Evolutionary conservation across 2,797 vertebrate genomes (phyloP).

Genomic region (Enoplosus armatus): DNA sequence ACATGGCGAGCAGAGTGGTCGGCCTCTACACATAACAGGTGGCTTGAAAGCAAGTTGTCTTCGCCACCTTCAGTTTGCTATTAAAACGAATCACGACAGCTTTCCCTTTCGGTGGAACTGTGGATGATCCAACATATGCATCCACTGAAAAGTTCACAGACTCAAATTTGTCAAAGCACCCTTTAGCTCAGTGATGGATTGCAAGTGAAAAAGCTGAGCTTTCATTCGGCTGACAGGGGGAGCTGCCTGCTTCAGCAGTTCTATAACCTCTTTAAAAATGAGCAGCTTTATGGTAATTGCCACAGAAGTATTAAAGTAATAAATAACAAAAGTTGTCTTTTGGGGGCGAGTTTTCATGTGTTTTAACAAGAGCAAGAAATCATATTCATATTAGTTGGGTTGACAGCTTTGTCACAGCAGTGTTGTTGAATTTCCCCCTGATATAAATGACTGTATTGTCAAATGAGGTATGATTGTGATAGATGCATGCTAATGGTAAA

Average conservation of each 20-base stretch:
- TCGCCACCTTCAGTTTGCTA: slow-evolving; percentile 22
- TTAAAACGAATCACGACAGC: slow-evolving; percentile 27
- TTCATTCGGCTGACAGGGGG: slow-evolving; percentile 61
- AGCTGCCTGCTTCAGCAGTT: slow-evolving; percentile 74
- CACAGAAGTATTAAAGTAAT: slow-evolving; percentile 39
- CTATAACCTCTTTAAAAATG: slow-evolving; percentile 63
- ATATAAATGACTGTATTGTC: not conserved
- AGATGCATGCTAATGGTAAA: not conserved
- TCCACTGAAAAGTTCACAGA: slow-evolving; percentile 49
- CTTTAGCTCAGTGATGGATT: slow-evolving; percentile 72
- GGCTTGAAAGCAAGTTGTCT: slow-evolving; percentile 12
- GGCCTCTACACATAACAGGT: not conserved
- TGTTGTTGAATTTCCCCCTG: not conserved
- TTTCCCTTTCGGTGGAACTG: slow-evolving; percentile 28
- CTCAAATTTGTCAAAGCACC: slow-evolving; percentile 60
- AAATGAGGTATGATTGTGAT: not conserved
- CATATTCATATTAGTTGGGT: not conserved
- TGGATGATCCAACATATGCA: slow-evolving; percentile 40
- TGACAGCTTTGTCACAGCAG: slow-evolving; percentile 2
- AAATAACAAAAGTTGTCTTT: slow-evolving; percentile 40
- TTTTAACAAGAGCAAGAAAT: slow-evolving; percentile 42
- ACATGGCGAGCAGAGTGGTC: not conserved
- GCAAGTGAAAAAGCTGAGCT: slow-evolving; percentile 71
- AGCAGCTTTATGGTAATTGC: slow-evolving; percentile 58
- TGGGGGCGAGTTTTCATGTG: not conserved